These are phyloP conservation scores for Psittacula cyanocephala DNA, from an alignment of 2,113 vertebrate species.

Conservation along the genomic window DNA sequence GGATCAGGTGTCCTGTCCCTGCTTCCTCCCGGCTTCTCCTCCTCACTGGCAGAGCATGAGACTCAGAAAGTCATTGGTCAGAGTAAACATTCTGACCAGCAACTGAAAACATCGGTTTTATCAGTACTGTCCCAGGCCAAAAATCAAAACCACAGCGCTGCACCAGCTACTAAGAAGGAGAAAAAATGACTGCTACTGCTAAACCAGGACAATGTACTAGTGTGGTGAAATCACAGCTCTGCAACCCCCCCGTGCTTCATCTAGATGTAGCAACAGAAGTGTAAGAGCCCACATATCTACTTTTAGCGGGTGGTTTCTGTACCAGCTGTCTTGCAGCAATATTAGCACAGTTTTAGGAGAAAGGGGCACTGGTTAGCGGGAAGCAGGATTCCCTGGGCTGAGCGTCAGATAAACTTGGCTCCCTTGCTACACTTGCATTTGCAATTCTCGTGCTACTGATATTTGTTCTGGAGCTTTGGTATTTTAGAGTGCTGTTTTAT, in stretches of 20 bases:
- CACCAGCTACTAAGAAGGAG: too few species aligned
- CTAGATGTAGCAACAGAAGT: fast-evolving
- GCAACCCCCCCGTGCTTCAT: neutral
- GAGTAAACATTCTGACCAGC: too few species aligned
- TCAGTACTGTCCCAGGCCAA: too few species aligned
- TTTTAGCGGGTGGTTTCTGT: neutral
- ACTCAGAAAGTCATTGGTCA: too few species aligned
- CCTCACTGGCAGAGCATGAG: too few species aligned
- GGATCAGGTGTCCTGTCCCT: too few species aligned
- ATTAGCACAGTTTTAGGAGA: neutral
- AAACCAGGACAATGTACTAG: too few species aligned
- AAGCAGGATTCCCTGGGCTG: neutral
- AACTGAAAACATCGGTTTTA: too few species aligned
- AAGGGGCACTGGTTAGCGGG: neutral
- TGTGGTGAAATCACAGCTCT: neutral
- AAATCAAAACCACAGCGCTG: too few species aligned
- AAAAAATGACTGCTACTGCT: too few species aligned
- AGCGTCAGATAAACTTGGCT: conserved; percentile 6
- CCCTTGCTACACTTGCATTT: neutral
- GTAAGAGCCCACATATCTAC: fast-evolving
- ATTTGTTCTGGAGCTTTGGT: neutral
- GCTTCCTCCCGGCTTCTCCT: too few species aligned
- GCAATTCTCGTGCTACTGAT: neutral
- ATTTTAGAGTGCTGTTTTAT: neutral
- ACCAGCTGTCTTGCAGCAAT: neutral